Evolutionary conservation across 2,888 invertebrate genomes (phyloP).

Genomic region (Ditylenchus weischeri): DNA sequence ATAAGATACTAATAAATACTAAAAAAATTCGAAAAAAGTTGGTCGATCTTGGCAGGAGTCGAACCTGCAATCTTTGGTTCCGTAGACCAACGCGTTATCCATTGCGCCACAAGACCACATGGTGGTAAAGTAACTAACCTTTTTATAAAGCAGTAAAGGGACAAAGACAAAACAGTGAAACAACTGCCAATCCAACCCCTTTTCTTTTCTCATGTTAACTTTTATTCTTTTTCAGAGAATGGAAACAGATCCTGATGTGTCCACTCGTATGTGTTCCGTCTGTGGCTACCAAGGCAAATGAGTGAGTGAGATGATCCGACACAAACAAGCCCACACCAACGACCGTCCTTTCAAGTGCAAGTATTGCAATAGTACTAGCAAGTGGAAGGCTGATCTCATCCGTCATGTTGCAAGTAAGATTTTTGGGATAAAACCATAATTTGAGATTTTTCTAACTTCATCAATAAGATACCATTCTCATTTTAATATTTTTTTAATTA

Average conservation of each 20-base stretch:
- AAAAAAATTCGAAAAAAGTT: not conserved
- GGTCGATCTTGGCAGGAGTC: conserved; percentile 11
- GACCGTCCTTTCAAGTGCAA: conserved; percentile 62
- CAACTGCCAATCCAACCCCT: not conserved
- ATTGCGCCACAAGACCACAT: conserved; percentile 13
- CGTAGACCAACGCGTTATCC: conserved; percentile 18
- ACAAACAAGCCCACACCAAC: conserved; percentile 61
- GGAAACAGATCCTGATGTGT: conserved; percentile 58
- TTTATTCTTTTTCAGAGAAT: conserved; percentile 40
- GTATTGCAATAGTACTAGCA: conserved; percentile 62
- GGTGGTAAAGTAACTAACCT: too few relatives aligned
- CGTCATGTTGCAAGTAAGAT: conserved; percentile 61
- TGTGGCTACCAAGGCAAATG: conserved; percentile 60
- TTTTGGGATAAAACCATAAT: not conserved
- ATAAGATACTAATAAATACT: too few relatives aligned
- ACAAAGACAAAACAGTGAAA: not conserved
- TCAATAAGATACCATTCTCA: too few relatives aligned
- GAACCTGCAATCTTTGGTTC: conserved; percentile 16
- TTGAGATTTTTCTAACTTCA: too few relatives aligned
- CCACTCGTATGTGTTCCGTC: conserved; percentile 56
- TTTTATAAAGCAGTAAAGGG: not conserved
- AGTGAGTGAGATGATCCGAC: conserved; percentile 62
- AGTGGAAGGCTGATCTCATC: conserved; percentile 64
- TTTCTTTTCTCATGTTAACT: not conserved
- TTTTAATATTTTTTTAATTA: not conserved